Conservation (phyloP, 2,888 invertebrate genomes). For the Lithophane semibrunnea region DNA sequence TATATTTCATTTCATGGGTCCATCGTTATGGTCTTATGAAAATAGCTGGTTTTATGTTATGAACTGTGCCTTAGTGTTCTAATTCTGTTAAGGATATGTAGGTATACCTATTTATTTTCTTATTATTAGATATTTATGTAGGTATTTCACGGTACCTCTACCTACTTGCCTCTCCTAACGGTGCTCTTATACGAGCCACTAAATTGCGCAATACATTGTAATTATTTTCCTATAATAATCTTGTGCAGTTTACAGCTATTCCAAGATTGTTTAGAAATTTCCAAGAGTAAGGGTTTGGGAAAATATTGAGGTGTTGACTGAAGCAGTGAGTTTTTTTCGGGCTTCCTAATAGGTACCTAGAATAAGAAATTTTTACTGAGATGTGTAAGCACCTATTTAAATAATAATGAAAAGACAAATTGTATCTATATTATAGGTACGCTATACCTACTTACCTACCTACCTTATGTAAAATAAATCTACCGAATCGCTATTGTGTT, state of each 20-base stretch:
- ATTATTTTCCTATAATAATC: too few species aligned
- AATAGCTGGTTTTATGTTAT: not conserved
- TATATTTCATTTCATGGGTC: not conserved
- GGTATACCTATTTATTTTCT: not conserved
- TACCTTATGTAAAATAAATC: not conserved
- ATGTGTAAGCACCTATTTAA: not conserved
- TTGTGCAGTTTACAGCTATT: too few species aligned
- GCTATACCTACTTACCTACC: not conserved
- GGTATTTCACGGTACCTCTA: not conserved
- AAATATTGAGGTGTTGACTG: not conserved
- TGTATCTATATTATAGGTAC: not conserved
- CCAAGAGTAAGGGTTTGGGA: not conserved
- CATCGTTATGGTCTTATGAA: too few species aligned
- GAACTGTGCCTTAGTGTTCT: not conserved
- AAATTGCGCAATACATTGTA: too few species aligned
- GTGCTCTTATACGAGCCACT: too few species aligned
- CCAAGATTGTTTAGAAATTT: too few species aligned
- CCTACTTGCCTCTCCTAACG: not conserved
- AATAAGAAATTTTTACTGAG: not conserved
- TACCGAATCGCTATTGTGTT: conserved; percentile 3
- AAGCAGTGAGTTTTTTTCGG: not conserved
- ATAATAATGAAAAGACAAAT: not conserved
- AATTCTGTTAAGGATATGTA: not conserved
- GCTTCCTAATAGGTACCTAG: not conserved
- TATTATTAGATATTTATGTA: not conserved